These are phyloP conservation scores for Antitype chi DNA, from an alignment of 2,888 invertebrate species.

Conservation along the genomic window DNA sequence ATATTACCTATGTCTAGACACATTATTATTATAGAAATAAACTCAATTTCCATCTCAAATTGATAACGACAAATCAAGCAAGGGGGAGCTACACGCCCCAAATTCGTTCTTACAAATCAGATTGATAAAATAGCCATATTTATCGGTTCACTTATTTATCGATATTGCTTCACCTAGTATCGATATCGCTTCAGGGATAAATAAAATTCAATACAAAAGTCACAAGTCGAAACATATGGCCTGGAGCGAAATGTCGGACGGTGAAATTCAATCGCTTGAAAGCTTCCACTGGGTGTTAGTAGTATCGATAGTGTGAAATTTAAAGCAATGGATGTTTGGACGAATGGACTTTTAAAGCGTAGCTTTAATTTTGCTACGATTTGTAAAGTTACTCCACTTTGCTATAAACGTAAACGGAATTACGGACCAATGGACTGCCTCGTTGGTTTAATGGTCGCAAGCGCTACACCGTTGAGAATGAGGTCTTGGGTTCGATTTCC, in stretches of 20 bases:
- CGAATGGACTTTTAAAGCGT: slow-evolving; percentile 34
- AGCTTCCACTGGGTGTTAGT: slow-evolving; percentile 64
- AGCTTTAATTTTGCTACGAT: slow-evolving; percentile 22
- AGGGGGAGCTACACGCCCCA: slow-evolving; percentile 20
- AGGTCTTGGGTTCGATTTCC: too few relatives aligned
- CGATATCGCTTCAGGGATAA: slow-evolving; percentile 61
- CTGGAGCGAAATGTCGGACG: slow-evolving; percentile 67
- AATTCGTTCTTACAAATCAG: slow-evolving; percentile 58
- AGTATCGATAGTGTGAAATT: slow-evolving; percentile 64
- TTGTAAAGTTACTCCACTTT: slow-evolving; percentile 4
- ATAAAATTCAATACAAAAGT: slow-evolving; percentile 76
- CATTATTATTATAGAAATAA: slow-evolving; percentile 18
- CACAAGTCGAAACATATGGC: slow-evolving; percentile 77
- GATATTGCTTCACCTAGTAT: slow-evolving; percentile 49
- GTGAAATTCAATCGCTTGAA: slow-evolving; percentile 74
- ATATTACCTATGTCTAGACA: slow-evolving; percentile 4
- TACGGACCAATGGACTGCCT: too few relatives aligned
- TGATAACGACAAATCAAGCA: slow-evolving; percentile 8
- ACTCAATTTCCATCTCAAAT: slow-evolving; percentile 14
- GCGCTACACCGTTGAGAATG: too few relatives aligned
- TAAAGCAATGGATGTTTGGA: slow-evolving; percentile 59
- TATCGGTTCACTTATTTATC: slow-evolving; percentile 52
- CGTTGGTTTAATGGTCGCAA: too few relatives aligned
- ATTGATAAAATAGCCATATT: slow-evolving; percentile 67
- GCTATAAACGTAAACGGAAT: neutral